Evolutionary conservation across 2,113 vertebrate species (phyloP), one percentile per base, ranked within the genome.

Genomic region (Hemiprocne comata): DNA sequence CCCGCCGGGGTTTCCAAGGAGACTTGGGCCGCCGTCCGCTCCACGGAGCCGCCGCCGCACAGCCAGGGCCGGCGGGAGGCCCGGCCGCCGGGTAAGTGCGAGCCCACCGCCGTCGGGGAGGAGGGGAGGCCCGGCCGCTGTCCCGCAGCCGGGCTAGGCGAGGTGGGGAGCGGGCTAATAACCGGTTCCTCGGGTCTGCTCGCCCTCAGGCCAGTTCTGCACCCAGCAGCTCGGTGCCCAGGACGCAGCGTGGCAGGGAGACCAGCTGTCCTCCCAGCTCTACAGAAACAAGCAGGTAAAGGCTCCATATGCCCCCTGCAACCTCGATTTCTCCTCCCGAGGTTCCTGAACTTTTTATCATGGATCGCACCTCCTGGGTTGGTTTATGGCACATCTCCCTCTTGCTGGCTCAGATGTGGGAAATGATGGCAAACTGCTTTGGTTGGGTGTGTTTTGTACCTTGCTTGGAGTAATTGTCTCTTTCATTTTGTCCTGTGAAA

Each of bases 231-330:
- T 93, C 48, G 55, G 71, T 23, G 77, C 48, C 64, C 94, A 92
- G 77, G 97, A 97, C 11, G 90, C 97, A 6, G 95, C 87, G 7
- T 98, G 98, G 98, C 96, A 87, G 11, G 97, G 96, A 57, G 96
- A 98, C 51, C 98, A 98, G 72, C 97, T 99, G 11, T 99, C 98
- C 14, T 98, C 98, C 61, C 99, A 99, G 90, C 98, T 99, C 33
- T 98, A 98, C 92, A 98, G 98, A 85, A 99, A 99, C 95, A 98
- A 99, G 89, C 99, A 99, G 99, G 99, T 99, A 97, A 78, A 65
- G 66, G 18, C 28, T 33, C 51, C 8, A 5, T 8, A 0, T 4
- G n/a, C 34, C 10, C 2, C 5, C 4, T 2, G 29, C 33, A 4
- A 2, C 48, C 23, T 15, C 36, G 1, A 18, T 1, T 42, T 40